A percentile compares a stretch with the other conserved stretches of the same genome.
Evolutionary conservation across 2,797 vertebrate genomes (phyloP).

Genomic region (Xenentodon cancila): DNA sequence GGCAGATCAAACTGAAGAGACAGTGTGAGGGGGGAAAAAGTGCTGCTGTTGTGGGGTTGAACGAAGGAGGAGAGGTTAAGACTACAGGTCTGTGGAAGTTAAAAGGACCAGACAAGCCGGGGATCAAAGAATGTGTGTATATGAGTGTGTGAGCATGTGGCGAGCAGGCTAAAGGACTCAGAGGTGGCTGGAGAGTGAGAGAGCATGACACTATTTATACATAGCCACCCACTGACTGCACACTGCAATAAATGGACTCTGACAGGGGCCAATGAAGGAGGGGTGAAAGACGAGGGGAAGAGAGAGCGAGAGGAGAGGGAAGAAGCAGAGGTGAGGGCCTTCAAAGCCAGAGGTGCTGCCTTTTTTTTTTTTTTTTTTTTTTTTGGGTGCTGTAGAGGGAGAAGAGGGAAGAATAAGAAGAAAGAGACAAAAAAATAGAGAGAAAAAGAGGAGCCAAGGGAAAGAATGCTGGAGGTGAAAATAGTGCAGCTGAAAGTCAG

Average conservation of each 20-base stretch:
- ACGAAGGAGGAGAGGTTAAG: conserved; percentile 69
- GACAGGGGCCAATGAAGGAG: conserved; percentile 55
- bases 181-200: conserved; percentile 58
- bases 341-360: conserved; percentile 54
- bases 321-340: conserved; percentile 34
- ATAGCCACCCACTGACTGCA: conserved; percentile 71
- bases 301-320: conserved; percentile 23
- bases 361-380: neutral
- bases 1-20: conserved; percentile 62
- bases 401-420: conserved; percentile 7
- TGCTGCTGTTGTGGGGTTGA: conserved; percentile 27
- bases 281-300: conserved; percentile 23
- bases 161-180: conserved; percentile 43
- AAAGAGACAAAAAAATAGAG: conserved; percentile 12
- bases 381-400: conserved; percentile 26
- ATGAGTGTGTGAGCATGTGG: conserved; percentile 16
- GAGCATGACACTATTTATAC: conserved; percentile 74
- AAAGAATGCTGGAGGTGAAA: conserved; percentile 54
- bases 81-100: conserved; percentile 69
- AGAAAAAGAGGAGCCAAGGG: conserved; percentile 27
- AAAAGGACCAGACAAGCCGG: conserved; percentile 74
- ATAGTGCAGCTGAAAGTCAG: conserved; percentile 62
- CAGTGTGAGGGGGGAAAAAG: conserved; percentile 56
- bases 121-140: conserved; percentile 69
- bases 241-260: conserved; percentile 71